phyloP scores from a whole-genome alignment of 37 sponge, comb jelly and placozoan species.

The Oopsacas minuta region DNA sequence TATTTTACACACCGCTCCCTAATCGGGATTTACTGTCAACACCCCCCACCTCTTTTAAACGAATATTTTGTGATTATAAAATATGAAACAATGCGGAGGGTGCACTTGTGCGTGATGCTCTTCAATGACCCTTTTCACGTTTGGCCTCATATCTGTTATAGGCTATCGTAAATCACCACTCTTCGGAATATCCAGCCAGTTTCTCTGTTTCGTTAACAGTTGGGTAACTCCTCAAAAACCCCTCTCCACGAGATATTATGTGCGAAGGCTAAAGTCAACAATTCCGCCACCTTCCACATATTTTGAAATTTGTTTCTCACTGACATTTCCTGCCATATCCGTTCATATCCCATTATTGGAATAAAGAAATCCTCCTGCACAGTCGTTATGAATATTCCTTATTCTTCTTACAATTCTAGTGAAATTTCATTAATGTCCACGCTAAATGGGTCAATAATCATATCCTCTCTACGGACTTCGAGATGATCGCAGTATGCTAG shows the following conservation, averaged over 20 bases:
- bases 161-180: slow-evolving; percentile 11
- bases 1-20: slow-evolving; percentile 11
- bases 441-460: slow-evolving; percentile 16
- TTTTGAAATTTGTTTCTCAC: not conserved
- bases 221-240: slow-evolving; percentile 10
- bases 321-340: slow-evolving; percentile 4
- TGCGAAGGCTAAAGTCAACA: not conserved
- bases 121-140: not conserved
- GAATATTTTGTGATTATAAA: not conserved
- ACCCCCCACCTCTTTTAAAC: not conserved
- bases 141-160: slow-evolving; percentile 14
- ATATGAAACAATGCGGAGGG: not conserved
- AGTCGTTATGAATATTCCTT: not conserved
- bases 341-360: not conserved
- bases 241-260: slow-evolving; percentile 14
- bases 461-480: slow-evolving; percentile 15
- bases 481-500: slow-evolving; percentile 3
- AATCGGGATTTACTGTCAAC: slow-evolving; percentile 4
- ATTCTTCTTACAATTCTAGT: slow-evolving; percentile 13
- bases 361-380: not conserved
- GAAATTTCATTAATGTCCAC: slow-evolving; percentile 19
- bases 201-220: slow-evolving; percentile 13
- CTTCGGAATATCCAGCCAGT: slow-evolving; percentile 18
- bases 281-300: slow-evolving; percentile 9
- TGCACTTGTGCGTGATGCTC: slow-evolving; percentile 17